Conservation (phyloP, 2,888 invertebrate genomes). For the Celastrina argiolus region DNA sequence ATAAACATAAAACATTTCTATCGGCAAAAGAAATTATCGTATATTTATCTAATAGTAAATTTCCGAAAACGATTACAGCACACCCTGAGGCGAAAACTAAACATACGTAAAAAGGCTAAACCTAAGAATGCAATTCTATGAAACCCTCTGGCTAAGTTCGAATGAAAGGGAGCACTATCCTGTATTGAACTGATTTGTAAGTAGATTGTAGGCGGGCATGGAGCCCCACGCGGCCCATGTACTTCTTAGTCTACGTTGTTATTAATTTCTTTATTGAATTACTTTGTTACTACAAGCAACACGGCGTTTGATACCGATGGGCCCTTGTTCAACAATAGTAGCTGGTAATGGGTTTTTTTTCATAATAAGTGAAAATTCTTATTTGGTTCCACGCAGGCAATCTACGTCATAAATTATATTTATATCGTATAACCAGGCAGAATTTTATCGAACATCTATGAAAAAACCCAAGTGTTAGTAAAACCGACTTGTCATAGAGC, state of each 20-base stretch:
- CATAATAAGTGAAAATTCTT: not conserved
- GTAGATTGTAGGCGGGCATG: conserved; percentile 13
- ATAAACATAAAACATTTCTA: not conserved
- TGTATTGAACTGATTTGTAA: conserved; percentile 21
- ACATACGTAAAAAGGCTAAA: conserved; percentile 18
- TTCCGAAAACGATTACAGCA: conserved; percentile 18
- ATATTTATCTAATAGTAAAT: conserved; percentile 13
- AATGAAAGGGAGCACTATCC: conserved; percentile 14
- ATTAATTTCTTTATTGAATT: conserved; percentile 23
- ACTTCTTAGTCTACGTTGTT: conserved; percentile 15
- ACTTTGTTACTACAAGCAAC: conserved; percentile 6
- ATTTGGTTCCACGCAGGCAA: no score
- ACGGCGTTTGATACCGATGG: not conserved
- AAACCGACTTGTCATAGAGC: not conserved
- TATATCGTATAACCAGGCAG: no score
- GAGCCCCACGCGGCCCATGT: conserved; percentile 17
- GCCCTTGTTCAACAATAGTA: not conserved
- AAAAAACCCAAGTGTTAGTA: no score
- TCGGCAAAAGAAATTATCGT: conserved; percentile 4
- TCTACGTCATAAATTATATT: no score
- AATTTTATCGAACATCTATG: no score
- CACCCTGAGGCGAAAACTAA: not conserved
- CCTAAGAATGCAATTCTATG: conserved; percentile 22
- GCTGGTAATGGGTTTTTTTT: not conserved
- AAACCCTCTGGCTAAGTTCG: conserved; percentile 20